A percentile compares a stretch with the other conserved stretches of the same genome.
These are phyloP conservation scores for Delichon dasypus DNA, from an alignment of 2,797 vertebrate species.

Conservation along the genomic window DNA sequence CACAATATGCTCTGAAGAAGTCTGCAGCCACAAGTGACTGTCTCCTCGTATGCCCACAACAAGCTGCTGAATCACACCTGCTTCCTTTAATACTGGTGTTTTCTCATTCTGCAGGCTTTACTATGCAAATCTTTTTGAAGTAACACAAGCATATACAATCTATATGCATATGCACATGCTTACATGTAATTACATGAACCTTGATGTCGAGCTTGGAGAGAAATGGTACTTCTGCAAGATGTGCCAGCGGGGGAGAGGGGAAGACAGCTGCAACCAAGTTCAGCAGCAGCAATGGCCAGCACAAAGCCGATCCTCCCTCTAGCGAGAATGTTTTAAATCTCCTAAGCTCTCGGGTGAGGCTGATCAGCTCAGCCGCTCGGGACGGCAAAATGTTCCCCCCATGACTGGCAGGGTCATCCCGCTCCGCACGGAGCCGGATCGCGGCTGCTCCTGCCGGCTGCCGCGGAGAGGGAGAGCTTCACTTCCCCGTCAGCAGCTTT, in stretches of 20 bases:
- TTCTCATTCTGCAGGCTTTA: slow-evolving; percentile 34
- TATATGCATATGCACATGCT: background rate
- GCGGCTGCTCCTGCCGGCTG: background rate
- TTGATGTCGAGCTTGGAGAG: slow-evolving; percentile 4
- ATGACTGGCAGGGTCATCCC: background rate
- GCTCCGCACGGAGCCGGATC: background rate
- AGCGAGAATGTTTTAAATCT: background rate
- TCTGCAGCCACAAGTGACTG: slow-evolving; percentile 1
- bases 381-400: background rate
- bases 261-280: background rate
- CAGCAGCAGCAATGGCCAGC: background rate
- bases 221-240: background rate
- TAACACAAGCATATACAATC: background rate
- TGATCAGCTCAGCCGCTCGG: background rate
- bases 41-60: background rate
- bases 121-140: slow-evolving; percentile 19
- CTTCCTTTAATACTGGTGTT: background rate
- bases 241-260: background rate
- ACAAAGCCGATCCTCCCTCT: background rate
- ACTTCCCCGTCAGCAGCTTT: background rate
- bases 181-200: background rate
- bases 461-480: background rate
- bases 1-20: background rate
- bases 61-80: slow-evolving; percentile 52
- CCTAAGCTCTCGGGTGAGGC: background rate